phyloP scores from a whole-genome alignment of 2,888 invertebrate genomes.

The Neoaliturus tenellus region DNA sequence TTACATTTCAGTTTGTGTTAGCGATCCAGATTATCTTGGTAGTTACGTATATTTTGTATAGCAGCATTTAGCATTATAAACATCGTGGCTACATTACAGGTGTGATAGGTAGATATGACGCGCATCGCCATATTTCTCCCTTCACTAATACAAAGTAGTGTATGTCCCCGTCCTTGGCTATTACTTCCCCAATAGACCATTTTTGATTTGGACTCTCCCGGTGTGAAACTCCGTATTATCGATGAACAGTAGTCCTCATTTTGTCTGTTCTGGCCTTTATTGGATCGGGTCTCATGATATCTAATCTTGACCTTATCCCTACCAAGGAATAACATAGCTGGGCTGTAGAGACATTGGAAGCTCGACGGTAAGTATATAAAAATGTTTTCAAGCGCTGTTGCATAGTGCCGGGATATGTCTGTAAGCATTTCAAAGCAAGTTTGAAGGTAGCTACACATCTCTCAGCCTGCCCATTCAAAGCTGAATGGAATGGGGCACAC shows the following conservation, averaged over 20 bases:
- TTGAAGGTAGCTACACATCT: not conserved
- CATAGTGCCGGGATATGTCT: no score
- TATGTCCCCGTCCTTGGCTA: not conserved
- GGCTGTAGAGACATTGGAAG: not conserved
- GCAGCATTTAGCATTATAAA: no score
- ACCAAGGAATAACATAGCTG: conserved; percentile 3
- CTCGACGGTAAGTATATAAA: no score
- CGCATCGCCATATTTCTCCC: no score
- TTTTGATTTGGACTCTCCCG: not conserved
- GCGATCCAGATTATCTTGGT: no score
- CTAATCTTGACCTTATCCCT: conserved; percentile 7
- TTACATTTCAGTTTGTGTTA: no score
- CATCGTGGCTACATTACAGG: no score
- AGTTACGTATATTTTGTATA: no score
- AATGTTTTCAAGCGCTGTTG: no score
- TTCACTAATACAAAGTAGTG: not conserved
- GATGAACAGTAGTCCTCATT: not conserved
- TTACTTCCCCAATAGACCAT: not conserved
- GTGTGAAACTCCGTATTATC: not conserved
- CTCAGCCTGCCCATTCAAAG: conserved; percentile 41
- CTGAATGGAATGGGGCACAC: conserved; percentile 55
- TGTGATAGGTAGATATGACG: no score
- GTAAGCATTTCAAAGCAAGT: not conserved
- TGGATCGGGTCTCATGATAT: not conserved
- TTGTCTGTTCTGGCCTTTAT: not conserved